phyloP scores from a whole-genome alignment of 2,113 vertebrate species.

The Crotalus tigris region DNA sequence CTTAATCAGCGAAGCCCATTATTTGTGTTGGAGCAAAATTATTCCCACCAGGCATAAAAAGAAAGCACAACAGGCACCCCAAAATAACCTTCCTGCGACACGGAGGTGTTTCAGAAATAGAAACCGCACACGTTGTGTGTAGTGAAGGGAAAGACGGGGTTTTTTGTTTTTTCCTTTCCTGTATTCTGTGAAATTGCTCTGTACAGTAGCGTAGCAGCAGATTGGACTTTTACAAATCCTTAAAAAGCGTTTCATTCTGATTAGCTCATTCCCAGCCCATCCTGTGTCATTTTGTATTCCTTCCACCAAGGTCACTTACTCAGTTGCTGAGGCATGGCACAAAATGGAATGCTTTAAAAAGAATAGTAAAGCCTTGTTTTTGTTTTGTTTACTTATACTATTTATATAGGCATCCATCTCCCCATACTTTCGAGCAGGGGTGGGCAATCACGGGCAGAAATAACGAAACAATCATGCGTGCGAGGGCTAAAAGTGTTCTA shows the following conservation, averaged over 20 bases:
- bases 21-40: constrained; percentile 52
- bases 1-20: constrained; percentile 64
- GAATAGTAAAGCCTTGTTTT: not conserved
- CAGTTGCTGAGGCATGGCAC: not conserved
- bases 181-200: not conserved
- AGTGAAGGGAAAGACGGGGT: not conserved
- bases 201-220: not conserved
- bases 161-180: not conserved
- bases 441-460: not conserved
- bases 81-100: not conserved
- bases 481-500: not conserved
- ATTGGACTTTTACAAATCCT: not conserved
- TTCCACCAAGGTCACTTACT: not conserved
- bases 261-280: not conserved
- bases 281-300: not conserved
- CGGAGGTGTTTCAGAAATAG: constrained; percentile 20
- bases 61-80: not conserved
- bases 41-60: constrained; percentile 6
- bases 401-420: not conserved
- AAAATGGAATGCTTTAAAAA: not conserved
- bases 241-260: not conserved
- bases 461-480: not conserved
- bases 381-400: not conserved
- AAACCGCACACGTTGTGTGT: not conserved
- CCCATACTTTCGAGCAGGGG: not conserved